Base-by-base conservation (phyloP, 1,140 invertebrate species). In the Olivierus martensii region DNA sequence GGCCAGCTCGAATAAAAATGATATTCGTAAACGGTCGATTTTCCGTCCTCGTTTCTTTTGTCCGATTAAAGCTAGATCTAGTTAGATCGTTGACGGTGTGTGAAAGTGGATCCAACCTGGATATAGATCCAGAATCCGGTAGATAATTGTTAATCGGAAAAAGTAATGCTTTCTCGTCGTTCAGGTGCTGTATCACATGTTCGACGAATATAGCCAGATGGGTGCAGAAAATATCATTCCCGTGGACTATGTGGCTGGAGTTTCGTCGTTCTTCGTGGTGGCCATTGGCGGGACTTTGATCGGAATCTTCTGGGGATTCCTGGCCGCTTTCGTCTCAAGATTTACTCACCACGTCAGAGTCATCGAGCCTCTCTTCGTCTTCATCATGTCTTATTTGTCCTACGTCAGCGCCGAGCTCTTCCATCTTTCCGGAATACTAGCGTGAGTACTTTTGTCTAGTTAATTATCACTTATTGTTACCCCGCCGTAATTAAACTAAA, bases 381-480 rank as follows among this genome's bases (percentile, higher is more conserved):
- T 99, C 67, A 86, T 96, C 50, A 93, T 98, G 83, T 89, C 92
- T 18, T 99, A 99, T 70, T 72, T 99, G 63, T 84, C 92, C 43
- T 99, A 99, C 69, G 75, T 99, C 11, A 92, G 87, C 66, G 90
- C 93, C 36, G 95, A 99, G 73, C 90, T 98, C 70, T 95, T 98
- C 70, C 93, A 98, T 64, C 85, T 97, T 78, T 96, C 91, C 54
- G 93, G 95, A 35, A 99, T 99, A 63, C 75, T 96, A 57, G 88
- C 92, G 87, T 92, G 72, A 88, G 87, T 85, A 41, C 41, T 6
- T 28, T 28, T 0, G 28, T 28, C 28, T n/a, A n/a, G n/a, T n/a
- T n/a, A n/a, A n/a, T n/a, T n/a, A n/a, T n/a, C n/a, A n/a, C n/a
- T n/a, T n/a, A n/a, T n/a, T n/a, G n/a, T n/a, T n/a, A n/a, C n/a